phyloP scores from a whole-genome alignment of 1,140 invertebrate genomes.

The Cephus cinctus region DNA sequence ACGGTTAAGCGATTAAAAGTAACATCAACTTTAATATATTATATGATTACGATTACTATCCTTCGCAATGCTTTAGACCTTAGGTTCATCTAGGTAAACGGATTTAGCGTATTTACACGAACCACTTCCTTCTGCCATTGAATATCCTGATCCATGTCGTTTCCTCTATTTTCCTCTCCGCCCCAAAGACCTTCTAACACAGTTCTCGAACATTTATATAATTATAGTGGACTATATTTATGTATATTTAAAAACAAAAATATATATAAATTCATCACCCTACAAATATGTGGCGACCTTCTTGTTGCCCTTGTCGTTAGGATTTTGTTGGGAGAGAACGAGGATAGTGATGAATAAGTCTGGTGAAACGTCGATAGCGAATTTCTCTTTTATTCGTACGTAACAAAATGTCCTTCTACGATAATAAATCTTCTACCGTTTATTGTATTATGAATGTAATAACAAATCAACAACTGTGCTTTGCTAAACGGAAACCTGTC shows the following conservation, averaged over 20 bases:
- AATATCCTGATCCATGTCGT: too few species aligned
- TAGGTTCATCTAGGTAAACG: conserved; percentile 37
- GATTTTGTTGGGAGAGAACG: conserved; percentile 12
- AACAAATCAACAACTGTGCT: conserved; percentile 21
- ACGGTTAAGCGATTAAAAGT: conserved; percentile 54
- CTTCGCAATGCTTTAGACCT: conserved; percentile 37
- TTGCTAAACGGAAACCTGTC: too few species aligned
- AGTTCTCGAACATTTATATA: conserved; percentile 35
- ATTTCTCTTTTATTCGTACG: conserved; percentile 16
- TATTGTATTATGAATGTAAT: conserved; percentile 22
- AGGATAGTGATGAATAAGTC: conserved; percentile 16
- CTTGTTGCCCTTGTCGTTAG: conserved; percentile 21
- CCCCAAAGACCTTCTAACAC: conserved; percentile 20
- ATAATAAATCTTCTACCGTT: conserved; percentile 15
- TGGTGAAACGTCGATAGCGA: conserved; percentile 8
- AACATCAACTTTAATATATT: conserved; percentile 55
- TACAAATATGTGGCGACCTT: neutral
- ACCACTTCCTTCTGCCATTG: conserved; percentile 13
- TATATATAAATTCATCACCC: conserved; percentile 36
- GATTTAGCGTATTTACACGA: conserved; percentile 17
- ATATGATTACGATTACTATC: conserved; percentile 49
- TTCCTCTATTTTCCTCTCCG: conserved; percentile 12
- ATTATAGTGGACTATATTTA: conserved; percentile 43
- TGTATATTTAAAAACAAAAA: conserved; percentile 37
- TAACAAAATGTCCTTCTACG: conserved; percentile 22